A percentile compares a stretch with the other conserved stretches of the same genome.
Conservation (phyloP, 2,113 vertebrate species). For the Microcebus jonahi region DNA sequence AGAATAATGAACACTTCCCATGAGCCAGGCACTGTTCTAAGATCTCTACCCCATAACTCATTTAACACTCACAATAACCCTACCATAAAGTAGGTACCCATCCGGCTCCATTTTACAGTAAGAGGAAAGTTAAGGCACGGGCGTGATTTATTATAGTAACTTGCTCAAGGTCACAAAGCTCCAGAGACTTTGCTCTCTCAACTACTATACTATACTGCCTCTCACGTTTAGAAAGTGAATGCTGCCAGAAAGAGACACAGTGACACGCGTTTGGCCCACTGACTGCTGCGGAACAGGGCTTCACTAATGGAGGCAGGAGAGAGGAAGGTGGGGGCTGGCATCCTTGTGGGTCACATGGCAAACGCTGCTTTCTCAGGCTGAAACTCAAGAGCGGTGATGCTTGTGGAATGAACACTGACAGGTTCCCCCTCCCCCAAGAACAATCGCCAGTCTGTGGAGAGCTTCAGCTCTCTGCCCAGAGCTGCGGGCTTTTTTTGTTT, state of each 20-base stretch:
- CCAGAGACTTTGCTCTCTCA: not conserved
- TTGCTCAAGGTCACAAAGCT: not conserved
- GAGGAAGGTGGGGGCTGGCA: conserved; percentile 6
- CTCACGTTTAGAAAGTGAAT: not conserved
- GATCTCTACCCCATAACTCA: not conserved
- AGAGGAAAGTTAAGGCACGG: not conserved
- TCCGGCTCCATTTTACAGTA: not conserved
- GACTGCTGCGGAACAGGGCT: not conserved
- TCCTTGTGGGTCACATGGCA: not conserved
- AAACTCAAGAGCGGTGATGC: conserved; percentile 64
- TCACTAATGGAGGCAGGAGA: not conserved
- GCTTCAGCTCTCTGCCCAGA: conserved; percentile 36
- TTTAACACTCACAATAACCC: not conserved
- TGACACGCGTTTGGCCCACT: not conserved
- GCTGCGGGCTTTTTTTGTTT: not conserved
- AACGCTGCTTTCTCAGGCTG: conserved; percentile 47
- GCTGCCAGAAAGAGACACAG: not conserved
- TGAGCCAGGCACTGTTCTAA: not conserved
- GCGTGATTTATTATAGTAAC: not conserved
- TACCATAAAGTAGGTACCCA: not conserved
- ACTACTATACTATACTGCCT: not conserved
- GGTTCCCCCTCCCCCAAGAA: conserved; percentile 50
- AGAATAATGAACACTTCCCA: not conserved
- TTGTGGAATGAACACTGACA: conserved; percentile 72
- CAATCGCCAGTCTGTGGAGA: conserved; percentile 35